Conservation (phyloP, 2,113 vertebrate genomes). For the Casuarius casuarius region DNA sequence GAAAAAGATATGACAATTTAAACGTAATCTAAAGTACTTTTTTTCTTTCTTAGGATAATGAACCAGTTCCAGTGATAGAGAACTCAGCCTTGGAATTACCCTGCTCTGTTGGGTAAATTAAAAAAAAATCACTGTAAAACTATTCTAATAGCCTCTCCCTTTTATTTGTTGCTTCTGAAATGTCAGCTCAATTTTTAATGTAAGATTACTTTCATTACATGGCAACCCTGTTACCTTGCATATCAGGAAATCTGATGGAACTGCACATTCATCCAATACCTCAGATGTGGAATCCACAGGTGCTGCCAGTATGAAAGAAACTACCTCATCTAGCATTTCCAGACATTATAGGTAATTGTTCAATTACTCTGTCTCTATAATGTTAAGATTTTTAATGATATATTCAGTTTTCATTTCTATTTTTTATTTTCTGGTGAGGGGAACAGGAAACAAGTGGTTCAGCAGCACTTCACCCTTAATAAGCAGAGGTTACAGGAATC, state of each 20-base stretch:
- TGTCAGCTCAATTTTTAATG: neutral
- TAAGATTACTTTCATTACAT: slow-evolving; percentile 27
- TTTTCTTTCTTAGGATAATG: slow-evolving; percentile 69
- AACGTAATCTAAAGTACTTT: neutral
- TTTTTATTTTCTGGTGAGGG: neutral
- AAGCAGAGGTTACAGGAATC: neutral
- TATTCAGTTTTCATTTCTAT: neutral
- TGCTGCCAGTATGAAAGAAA: slow-evolving; percentile 94
- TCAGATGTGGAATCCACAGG: slow-evolving; percentile 94
- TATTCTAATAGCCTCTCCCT: neutral
- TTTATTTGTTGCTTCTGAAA: slow-evolving; percentile 13
- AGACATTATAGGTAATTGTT: slow-evolving; percentile 91
- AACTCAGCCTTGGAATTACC: slow-evolving; percentile 85
- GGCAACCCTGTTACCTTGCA: slow-evolving; percentile 7
- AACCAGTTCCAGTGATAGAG: slow-evolving; percentile 79
- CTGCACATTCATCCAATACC: slow-evolving; percentile 89
- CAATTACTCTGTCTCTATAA: neutral
- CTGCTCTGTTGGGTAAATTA: slow-evolving; percentile 86
- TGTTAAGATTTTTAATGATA: neutral
- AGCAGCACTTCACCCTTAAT: neutral
- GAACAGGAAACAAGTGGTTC: neutral
- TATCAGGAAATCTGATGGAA: slow-evolving; percentile 85
- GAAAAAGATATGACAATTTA: neutral
- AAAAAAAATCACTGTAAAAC: neutral
- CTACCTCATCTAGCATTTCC: slow-evolving; percentile 97